Percentiles rank a stretch among this genome's conserved stretches.
phyloP scores from a whole-genome alignment of 2,888 invertebrate genomes.

The Onchidella celtica region DNA sequence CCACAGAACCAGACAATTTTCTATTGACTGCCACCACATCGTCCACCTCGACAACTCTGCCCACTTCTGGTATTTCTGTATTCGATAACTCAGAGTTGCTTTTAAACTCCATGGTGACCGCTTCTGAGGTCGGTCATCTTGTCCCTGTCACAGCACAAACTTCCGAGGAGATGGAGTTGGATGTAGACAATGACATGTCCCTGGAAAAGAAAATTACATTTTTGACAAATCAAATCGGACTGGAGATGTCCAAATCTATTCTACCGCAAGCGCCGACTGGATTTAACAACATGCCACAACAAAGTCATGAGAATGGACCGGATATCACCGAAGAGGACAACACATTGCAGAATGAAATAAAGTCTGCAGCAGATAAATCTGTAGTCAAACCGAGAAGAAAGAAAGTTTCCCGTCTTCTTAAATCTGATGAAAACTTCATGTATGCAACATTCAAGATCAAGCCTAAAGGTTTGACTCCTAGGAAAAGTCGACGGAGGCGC shows the following conservation, averaged over 20 bases:
- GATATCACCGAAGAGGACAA: not conserved
- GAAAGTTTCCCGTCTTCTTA: conserved; percentile 66
- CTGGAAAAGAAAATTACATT: conserved; percentile 38
- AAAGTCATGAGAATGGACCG: not conserved
- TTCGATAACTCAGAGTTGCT: not conserved
- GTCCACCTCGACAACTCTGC: too few species aligned
- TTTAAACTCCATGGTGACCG: too few species aligned
- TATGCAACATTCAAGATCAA: conserved; percentile 69
- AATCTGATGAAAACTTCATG: conserved; percentile 66
- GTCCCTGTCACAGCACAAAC: not conserved
- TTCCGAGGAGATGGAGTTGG: not conserved
- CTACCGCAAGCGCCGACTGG: not conserved
- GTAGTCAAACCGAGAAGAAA: conserved; percentile 61
- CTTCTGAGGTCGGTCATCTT: too few species aligned
- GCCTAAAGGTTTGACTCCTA: conserved; percentile 45
- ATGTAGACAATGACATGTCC: conserved; percentile 8
- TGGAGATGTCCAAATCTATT: conserved; percentile 23
- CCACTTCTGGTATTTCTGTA: too few species aligned
- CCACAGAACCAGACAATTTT: conserved; percentile 10
- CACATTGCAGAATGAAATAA: conserved; percentile 26
- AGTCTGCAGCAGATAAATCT: not conserved
- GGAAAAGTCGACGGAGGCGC: conserved; percentile 21
- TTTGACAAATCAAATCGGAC: conserved; percentile 27
- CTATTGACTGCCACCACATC: not conserved
- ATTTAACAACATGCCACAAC: not conserved